Percentiles rank a stretch among this genome's conserved stretches.
phyloP scores from a whole-genome alignment of 2,113 vertebrate species.

The Poicephalus gulielmi region DNA sequence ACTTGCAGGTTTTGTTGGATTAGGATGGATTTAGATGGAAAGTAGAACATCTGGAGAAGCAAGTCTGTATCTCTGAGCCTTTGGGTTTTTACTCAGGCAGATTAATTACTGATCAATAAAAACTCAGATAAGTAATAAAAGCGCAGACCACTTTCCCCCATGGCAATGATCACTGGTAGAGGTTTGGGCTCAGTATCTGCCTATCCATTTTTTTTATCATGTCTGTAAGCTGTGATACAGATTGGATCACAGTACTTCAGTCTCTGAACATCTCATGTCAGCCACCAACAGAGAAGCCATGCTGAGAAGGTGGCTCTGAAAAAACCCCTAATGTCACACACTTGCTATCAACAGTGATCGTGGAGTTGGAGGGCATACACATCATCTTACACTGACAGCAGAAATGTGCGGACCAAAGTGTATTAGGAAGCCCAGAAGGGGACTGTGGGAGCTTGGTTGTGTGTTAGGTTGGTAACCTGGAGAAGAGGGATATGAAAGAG shows the following conservation, averaged over 20 bases:
- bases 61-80: not conserved
- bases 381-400: not conserved
- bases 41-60: not conserved
- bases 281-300: not conserved
- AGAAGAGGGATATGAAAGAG: not conserved
- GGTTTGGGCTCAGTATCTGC: not conserved
- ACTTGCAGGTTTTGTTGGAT: not conserved
- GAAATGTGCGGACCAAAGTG: not conserved
- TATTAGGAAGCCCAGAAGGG: not conserved
- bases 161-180: not conserved
- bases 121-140: not conserved
- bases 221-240: not conserved
- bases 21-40: slow-evolving; percentile 13
- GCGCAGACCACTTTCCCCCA: not conserved
- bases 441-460: not conserved
- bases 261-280: not conserved
- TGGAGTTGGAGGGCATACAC: rapidly evolving
- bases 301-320: not conserved
- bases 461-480: not conserved
- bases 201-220: not conserved
- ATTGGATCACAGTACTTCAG: not conserved
- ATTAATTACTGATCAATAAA: not conserved
- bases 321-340: not conserved
- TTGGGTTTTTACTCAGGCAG: not conserved
- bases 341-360: not conserved